phyloP scores from a whole-genome alignment of 2,888 invertebrate genomes.

The Allygus modestus region DNA sequence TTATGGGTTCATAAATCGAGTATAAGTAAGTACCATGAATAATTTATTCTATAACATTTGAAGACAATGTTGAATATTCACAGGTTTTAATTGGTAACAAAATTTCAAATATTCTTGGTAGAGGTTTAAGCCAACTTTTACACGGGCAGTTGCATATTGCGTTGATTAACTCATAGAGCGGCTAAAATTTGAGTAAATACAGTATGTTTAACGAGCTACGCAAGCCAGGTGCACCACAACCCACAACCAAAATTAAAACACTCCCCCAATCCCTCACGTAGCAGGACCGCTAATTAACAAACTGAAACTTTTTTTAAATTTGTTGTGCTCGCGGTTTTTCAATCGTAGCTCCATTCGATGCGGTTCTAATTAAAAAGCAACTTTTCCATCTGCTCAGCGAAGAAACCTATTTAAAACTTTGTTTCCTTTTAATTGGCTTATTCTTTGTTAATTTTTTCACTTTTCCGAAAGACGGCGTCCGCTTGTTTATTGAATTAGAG shows the following conservation, averaged over 20 bases:
- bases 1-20: too few relatives aligned
- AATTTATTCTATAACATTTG: too few relatives aligned
- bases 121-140: too few relatives aligned
- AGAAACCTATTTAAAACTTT: slow-evolving; percentile 48
- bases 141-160: too few relatives aligned
- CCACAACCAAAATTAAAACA: slow-evolving; percentile 1
- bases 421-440: slow-evolving; percentile 63
- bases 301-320: slow-evolving; percentile 48
- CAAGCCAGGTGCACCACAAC: too few relatives aligned
- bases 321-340: slow-evolving; percentile 41
- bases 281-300: slow-evolving; percentile 17
- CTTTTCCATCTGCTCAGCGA: slow-evolving; percentile 46
- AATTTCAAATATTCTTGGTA: too few relatives aligned
- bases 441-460: slow-evolving; percentile 58
- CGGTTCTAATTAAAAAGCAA: slow-evolving; percentile 46
- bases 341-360: slow-evolving; percentile 39
- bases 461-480: slow-evolving; percentile 18
- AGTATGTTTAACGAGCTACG: too few relatives aligned
- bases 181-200: too few relatives aligned
- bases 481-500: slow-evolving; percentile 37
- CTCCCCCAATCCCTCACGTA: slow-evolving; percentile 44
- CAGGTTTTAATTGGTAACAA: too few relatives aligned
- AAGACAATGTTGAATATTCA: too few relatives aligned
- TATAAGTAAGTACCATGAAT: too few relatives aligned
- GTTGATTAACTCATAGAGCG: too few relatives aligned